A percentile compares a stretch with the other conserved stretches of the same genome.
These are phyloP conservation scores for Rhinatrema bivittatum DNA, from an alignment of 2,797 vertebrate genomes.

Conservation along the genomic window DNA sequence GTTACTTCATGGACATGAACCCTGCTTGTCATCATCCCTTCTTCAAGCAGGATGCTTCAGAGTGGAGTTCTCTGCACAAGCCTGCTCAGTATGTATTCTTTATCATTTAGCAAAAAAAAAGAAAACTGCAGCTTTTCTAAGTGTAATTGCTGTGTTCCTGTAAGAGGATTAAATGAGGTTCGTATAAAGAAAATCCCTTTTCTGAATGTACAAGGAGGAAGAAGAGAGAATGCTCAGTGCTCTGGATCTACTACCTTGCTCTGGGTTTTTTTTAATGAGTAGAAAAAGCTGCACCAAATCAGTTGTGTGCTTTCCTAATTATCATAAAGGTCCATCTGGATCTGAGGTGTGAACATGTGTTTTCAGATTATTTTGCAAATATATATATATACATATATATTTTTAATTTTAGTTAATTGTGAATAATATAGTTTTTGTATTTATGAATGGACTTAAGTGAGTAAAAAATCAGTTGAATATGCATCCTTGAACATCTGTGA, in stretches of 20 bases:
- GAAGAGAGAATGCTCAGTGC: constrained; percentile 28
- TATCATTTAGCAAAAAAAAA: too few relatives aligned
- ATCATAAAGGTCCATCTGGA: constrained; percentile 40
- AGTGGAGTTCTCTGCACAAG: constrained; percentile 52
- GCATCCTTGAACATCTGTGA: constrained; percentile 49
- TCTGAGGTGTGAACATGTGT: constrained; percentile 42
- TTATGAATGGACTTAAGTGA: constrained; percentile 43
- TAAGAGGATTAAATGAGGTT: too few relatives aligned
- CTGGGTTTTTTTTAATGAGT: constrained; percentile 42
- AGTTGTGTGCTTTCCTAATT: constrained; percentile 50
- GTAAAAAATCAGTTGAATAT: constrained; percentile 43
- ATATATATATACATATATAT: constrained; percentile 49
- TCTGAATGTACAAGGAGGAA: constrained; percentile 21
- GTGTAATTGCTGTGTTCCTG: too few relatives aligned
- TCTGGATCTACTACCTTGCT: constrained; percentile 42
- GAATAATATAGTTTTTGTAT: constrained; percentile 42
- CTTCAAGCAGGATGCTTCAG: constrained; percentile 52
- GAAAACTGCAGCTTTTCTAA: too few relatives aligned
- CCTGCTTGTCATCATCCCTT: constrained; percentile 41
- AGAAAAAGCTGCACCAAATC: constrained; percentile 55
- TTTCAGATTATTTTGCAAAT: constrained; percentile 47
- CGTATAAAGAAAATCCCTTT: too few relatives aligned
- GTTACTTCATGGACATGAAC: constrained; percentile 43
- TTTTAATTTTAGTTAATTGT: constrained; percentile 70
- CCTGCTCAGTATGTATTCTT: constrained; percentile 55